Base-by-base conservation (phyloP, 2,113 vertebrate species). In the Phycodurus eques region DNA sequence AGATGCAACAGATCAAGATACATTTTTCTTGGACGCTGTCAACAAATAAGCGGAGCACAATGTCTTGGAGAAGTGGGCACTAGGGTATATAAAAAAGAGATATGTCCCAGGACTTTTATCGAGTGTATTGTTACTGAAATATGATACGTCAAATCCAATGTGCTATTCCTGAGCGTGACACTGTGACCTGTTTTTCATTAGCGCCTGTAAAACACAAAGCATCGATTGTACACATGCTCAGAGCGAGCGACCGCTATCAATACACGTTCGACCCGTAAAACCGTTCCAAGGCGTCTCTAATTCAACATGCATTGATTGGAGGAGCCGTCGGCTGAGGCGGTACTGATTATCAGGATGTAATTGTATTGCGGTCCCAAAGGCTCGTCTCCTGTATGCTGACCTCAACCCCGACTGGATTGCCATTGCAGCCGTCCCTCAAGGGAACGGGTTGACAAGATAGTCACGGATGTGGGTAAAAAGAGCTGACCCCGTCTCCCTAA, bases 401-500 rank as follows among this genome's bases (percentile, higher is more conserved):
- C 83, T 63, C 9, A 12, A 22, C 59, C 46, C 20, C 8, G 22
- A 35, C 75, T 67, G 67, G 69, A 79, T 79, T 75, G 83, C 87
- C 81, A 85, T 90, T 88, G 86, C 72, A 68, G 70, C 68, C 79
- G 33, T 19, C 74, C 79, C 86, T 80, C 81, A 3, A 0, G 84
- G 80, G 82, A 85, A 54, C 72, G 14, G 73, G 72, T 70, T 22
- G 75, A 85, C 82, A 76, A 80, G 83, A 75, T 82, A 72, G 81
- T 78, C 0, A 0, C 46, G 4, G 70, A 60, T 74, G 73, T 14
- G 53, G 78, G 84, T 80, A 85, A 83, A 87, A 84, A 78, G 63
- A 75, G 79, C 80, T 72, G 85, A 88, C 86, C 87, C 70, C 42
- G 19, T 76, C 78, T 84, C 75, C 67, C 73, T 88, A 78, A 88